These are phyloP conservation scores for Microcebus ravelobensis DNA, from an alignment of 2,113 vertebrate genomes.

Conservation along the genomic window DNA sequence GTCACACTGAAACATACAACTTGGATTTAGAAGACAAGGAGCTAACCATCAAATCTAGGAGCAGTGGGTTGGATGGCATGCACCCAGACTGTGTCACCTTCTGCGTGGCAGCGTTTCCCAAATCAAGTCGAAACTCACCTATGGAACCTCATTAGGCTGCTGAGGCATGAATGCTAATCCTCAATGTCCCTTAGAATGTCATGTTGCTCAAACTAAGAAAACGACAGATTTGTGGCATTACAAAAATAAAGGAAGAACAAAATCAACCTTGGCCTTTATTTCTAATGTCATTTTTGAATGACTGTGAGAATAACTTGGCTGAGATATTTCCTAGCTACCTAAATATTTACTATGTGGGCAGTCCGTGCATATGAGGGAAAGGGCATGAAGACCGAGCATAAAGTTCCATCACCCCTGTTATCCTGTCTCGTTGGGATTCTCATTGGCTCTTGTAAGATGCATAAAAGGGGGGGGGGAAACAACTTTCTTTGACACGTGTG, in stretches of 20 bases:
- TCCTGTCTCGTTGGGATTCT: neutral
- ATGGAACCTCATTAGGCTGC: neutral
- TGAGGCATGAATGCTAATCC: neutral
- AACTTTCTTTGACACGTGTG: neutral
- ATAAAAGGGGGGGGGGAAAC: neutral
- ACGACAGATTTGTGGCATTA: neutral
- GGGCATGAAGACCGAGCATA: neutral
- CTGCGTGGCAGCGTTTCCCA: neutral
- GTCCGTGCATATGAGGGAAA: neutral
- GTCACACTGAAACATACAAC: neutral
- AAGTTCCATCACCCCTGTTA: neutral
- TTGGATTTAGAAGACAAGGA: neutral
- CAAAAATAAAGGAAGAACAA: neutral
- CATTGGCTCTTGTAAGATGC: neutral
- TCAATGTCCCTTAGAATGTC: neutral
- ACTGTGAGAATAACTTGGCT: neutral
- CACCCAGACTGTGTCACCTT: neutral
- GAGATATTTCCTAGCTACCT: neutral
- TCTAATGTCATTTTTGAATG: neutral
- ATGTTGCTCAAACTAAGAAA: neutral
- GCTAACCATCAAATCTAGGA: neutral
- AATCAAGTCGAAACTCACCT: neutral
- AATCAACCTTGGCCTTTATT: neutral
- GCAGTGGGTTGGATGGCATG: neutral
- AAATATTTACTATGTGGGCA: neutral